phyloP scores from a whole-genome alignment of 2,113 vertebrate genomes.

The Limanda limanda region DNA sequence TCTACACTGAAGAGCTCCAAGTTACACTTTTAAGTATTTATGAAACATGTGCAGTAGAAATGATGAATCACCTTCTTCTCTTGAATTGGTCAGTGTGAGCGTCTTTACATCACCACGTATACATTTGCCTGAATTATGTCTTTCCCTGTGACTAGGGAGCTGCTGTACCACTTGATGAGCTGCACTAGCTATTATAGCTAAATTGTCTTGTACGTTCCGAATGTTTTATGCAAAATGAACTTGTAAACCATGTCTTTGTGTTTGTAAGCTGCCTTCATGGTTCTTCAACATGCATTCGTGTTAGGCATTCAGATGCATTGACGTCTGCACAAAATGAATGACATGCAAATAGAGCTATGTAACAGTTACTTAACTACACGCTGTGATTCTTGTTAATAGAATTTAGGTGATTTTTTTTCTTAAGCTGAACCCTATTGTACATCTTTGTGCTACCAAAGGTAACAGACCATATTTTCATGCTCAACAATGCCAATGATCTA shows the following conservation, averaged over 20 bases:
- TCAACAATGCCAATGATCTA: conserved; percentile 31
- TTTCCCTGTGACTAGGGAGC: conserved; percentile 8
- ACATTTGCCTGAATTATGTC: conserved; percentile 2
- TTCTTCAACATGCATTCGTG: conserved; percentile 10
- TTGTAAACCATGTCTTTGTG: not conserved
- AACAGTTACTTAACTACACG: conserved; percentile 6
- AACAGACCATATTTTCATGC: conserved; percentile 23
- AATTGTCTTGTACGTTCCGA: conserved; percentile 26
- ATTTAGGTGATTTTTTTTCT: not conserved
- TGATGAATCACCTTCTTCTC: conserved; percentile 29
- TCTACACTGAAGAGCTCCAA: not conserved
- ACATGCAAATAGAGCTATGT: conserved; percentile 26
- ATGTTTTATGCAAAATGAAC: conserved; percentile 41
- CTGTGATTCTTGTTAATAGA: conserved; percentile 10
- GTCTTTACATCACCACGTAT: conserved; percentile 16
- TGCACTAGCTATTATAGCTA: conserved; percentile 24
- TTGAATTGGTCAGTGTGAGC: not conserved
- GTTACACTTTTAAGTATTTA: not conserved
- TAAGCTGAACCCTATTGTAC: not conserved
- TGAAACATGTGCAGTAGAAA: conserved; percentile 17
- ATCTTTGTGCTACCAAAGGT: conserved; percentile 54
- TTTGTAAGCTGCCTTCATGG: conserved; percentile 18
- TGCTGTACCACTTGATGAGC: not conserved
- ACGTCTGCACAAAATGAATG: conserved; percentile 26
- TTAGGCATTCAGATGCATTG: not conserved